Evolutionary conservation across 2,113 vertebrate species (phyloP), one percentile per base, ranked within the genome.

Genomic region (Oenanthe oenanthe): DNA sequence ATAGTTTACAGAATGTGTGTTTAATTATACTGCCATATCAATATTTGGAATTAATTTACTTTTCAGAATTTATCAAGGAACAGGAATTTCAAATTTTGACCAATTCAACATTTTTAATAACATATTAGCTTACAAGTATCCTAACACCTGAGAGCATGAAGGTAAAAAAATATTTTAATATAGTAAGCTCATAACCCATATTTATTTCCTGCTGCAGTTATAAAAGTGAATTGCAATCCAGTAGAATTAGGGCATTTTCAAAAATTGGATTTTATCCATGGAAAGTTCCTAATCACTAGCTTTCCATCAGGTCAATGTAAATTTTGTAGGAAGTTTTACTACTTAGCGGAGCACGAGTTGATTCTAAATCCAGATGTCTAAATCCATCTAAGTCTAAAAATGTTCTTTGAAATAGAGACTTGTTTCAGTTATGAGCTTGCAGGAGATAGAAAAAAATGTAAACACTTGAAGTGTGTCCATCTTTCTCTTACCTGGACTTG

Each of bases 311-410:
- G 72, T 88, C 21, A 3, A n/a, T 67, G 2, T 56, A 90, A 72
- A 25, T 83, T 95, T 85, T 80, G 75, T 60, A 58, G 82, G 17
- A 60, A 58, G 40, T 92, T 93, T 85, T 84, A 76, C 77, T 83
- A 43, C 43, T 80, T 62, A 62, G 38, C 74, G 80, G 42, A 92
- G 25, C 34, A 19, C 32, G 84, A 56, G 47, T 51, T 80, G 10
- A 10, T 91, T 92, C 65, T 73, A 74, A 80, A 84, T 92, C 68
- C 47, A 48, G 47, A 13, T 24, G 47, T 47, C 20, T 48, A 48
- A 22, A 48, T 48, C 47, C 21, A 48, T 91, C 56, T 70, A 71
- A 77, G 81, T 92, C 65, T 76, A 71, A 80, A 84, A 68, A 25
- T 80, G 17, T 20, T 73, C 56, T 87, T 84, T 78, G 68, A 92